A percentile compares a stretch with the other conserved stretches of the same genome.
Conservation (phyloP, 2,888 invertebrate species). For the Lycia hirtaria region DNA sequence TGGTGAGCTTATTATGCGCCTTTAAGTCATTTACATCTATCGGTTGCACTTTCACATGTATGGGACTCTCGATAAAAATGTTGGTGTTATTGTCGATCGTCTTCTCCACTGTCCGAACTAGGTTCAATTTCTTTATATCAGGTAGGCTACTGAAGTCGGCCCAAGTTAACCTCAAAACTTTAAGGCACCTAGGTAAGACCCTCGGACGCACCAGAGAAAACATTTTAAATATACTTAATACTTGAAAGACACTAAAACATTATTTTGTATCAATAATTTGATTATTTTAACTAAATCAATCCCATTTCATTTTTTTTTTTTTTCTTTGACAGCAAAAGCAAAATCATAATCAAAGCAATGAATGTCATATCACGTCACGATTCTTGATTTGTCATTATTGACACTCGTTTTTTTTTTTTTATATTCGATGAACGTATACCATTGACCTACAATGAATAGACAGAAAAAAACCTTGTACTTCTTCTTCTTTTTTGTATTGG, state of each 20-base stretch:
- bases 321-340: constrained; percentile 39
- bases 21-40: constrained; percentile 76
- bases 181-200: constrained; percentile 77
- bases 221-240: constrained; percentile 57
- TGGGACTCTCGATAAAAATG: constrained; percentile 81
- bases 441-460: no score
- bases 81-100: constrained; percentile 76
- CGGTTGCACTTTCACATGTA: constrained; percentile 79
- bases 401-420: no score
- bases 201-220: constrained; percentile 68
- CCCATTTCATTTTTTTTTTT: constrained; percentile 37
- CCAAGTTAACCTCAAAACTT: constrained; percentile 82
- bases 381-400: no score
- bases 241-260: constrained; percentile 46
- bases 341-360: no score
- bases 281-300: constrained; percentile 45
- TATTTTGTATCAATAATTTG: constrained; percentile 52
- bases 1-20: constrained; percentile 76
- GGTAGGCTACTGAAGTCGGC: constrained; percentile 74
- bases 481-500: no score
- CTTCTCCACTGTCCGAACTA: constrained; percentile 80
- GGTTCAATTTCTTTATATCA: constrained; percentile 75
- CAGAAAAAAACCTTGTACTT: no score
- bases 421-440: no score
- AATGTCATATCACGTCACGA: background rate